These are phyloP conservation scores for Clinocottus analis DNA, from an alignment of 2,113 vertebrate species.

Conservation along the genomic window DNA sequence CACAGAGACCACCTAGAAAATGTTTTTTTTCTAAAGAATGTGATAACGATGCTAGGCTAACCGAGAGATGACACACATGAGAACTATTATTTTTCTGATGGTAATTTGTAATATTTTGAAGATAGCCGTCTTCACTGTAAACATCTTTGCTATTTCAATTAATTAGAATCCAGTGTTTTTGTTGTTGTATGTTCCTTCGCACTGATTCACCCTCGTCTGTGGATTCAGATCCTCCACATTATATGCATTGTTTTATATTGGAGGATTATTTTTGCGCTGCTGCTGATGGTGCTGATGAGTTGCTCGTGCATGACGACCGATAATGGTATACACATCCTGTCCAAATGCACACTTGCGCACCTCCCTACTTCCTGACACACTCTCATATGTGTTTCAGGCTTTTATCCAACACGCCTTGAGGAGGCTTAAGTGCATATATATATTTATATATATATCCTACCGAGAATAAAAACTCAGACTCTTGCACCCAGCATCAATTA, in stretches of 20 bases:
- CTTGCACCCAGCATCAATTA: conserved; percentile 18
- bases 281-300: conserved; percentile 43
- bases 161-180: conserved; percentile 6
- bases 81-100: background rate
- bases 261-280: conserved; percentile 15
- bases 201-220: background rate
- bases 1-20: conserved; percentile 16
- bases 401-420: conserved; percentile 71
- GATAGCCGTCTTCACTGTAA: background rate
- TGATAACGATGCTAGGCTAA: conserved; percentile 17
- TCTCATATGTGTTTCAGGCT: conserved; percentile 62
- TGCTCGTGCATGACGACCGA: conserved; percentile 48
- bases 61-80: conserved; percentile 1
- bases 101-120: background rate
- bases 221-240: background rate
- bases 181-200: background rate
- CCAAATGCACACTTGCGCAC: conserved; percentile 55
- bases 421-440: conserved; percentile 60
- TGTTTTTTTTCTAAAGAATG: conserved; percentile 31
- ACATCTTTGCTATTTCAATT: background rate
- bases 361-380: conserved; percentile 69
- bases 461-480: background rate
- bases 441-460: conserved; percentile 8
- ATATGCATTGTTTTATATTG: background rate
- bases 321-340: conserved; percentile 63